phyloP scores from a whole-genome alignment of 2,113 vertebrate genomes.

The Nothobranchius kuhntae region DNA sequence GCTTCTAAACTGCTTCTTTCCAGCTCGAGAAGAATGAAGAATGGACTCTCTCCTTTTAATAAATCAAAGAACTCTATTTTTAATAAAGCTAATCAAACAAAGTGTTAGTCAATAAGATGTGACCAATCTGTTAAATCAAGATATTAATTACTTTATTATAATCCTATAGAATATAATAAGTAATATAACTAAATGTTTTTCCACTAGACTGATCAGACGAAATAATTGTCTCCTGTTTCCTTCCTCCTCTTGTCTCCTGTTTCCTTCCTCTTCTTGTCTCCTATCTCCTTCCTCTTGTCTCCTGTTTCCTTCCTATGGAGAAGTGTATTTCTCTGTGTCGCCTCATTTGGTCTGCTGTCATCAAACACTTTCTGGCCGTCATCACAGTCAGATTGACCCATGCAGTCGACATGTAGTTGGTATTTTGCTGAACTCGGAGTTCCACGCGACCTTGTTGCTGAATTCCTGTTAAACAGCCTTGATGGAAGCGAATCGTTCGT shows the following conservation, averaged over 20 bases:
- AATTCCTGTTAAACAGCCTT: conserved; percentile 44
- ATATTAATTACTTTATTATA: no score
- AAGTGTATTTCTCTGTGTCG: conserved; percentile 54
- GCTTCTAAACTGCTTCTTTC: no score
- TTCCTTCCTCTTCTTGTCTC: conserved; percentile 68
- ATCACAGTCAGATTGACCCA: conserved; percentile 3
- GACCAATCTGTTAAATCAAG: no score
- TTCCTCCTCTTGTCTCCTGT: conserved; percentile 50
- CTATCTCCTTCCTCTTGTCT: conserved; percentile 57
- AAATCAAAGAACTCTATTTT: no score
- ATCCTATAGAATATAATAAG: no score
- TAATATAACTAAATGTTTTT: no score
- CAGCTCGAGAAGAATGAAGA: no score
- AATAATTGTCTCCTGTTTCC: no score
- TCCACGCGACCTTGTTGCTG: conserved; percentile 11
- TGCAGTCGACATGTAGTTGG: conserved; percentile 56
- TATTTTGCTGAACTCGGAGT: conserved; percentile 41
- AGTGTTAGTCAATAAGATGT: no score
- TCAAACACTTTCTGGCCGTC: not conserved
- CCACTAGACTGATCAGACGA: no score
- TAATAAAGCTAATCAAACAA: no score
- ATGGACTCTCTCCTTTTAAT: no score
- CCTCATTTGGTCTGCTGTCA: conserved; percentile 3
- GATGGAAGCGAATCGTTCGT: conserved; percentile 65
- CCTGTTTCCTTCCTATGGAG: conserved; percentile 32